Evolutionary conservation across 2,797 vertebrate species (phyloP), one percentile per base, ranked within the genome.

Genomic region (Rachycentron canadum): DNA sequence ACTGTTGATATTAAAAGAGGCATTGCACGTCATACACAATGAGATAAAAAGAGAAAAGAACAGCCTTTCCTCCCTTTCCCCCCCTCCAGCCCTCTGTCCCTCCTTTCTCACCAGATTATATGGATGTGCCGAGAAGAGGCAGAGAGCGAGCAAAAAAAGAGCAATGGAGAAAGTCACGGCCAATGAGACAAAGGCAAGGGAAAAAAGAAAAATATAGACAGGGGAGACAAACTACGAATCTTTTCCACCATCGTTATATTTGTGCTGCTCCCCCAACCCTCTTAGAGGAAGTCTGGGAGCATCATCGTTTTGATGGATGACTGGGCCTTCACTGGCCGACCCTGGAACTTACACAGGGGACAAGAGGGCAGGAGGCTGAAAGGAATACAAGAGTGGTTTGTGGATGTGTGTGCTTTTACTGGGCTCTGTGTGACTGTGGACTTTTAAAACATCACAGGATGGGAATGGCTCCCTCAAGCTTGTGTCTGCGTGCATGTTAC

Each of bases 241-340:
- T 60, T 85, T 79, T 85, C 68, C 71, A 63, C 57, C 66, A 76
- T 85, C 32, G 41, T 32, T 7, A 64, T 34, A 26, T 69, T 65
- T 63, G 47, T 17, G 64, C 61, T 59, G 68, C 78, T 82, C 61
- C 57, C 53, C 41, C 64, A 58, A 69, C 83, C 38, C 75, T 85
- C 60, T 72, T 6, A 36, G 82, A 81, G 74, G 83, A 84, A 83
- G 77, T 84, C 78, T 80, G 66, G 57, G 83, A 81, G 83, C 86
- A 79, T 89, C 80, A 73, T 76, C 13, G 70, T 88, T 89, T 89
- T 91, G 91, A 93, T 92, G 81, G 84, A 93, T 91, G 91, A 90
- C 79, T 84, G 88, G 88, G 82, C 75, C 74, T 86, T 91, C 88
- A 83, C 86, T 60, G 81, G 78, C 68, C 41, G 78, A 91, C 88